These are phyloP conservation scores for Dasysyrphus tricinctus DNA, from an alignment of 2,888 invertebrate species.

Conservation along the genomic window DNA sequence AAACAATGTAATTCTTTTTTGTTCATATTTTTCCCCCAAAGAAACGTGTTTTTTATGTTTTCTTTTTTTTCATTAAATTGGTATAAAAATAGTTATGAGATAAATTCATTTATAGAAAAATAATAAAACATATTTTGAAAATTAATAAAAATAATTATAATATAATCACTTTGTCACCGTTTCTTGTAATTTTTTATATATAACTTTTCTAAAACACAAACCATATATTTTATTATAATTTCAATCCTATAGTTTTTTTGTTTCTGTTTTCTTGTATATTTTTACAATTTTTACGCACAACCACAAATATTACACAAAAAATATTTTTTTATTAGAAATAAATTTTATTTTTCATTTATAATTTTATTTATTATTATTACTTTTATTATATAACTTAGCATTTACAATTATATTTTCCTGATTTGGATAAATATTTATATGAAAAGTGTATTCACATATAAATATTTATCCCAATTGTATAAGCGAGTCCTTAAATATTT, in stretches of 20 bases:
- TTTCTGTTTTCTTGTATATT: conserved; percentile 44
- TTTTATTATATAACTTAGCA: conserved; percentile 42
- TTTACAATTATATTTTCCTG: conserved; percentile 37
- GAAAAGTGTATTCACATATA: conserved; percentile 23
- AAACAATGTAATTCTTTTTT: conserved; percentile 38
- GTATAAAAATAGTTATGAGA: conserved; percentile 69
- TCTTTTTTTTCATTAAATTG: conserved; percentile 44
- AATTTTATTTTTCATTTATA: conserved; percentile 27
- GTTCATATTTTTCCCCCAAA: conserved; percentile 10
- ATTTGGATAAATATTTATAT: conserved; percentile 46
- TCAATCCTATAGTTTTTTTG: conserved; percentile 49
- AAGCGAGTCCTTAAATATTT: conserved; percentile 1
- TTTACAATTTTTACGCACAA: conserved; percentile 73
- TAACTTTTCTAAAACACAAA: conserved; percentile 48
- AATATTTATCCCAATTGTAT: conserved; percentile 27
- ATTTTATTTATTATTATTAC: conserved; percentile 24
- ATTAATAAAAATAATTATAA: conserved; percentile 43
- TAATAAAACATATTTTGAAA: conserved; percentile 26
- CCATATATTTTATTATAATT: conserved; percentile 42
- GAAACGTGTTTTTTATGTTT: conserved; percentile 13
- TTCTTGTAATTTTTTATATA: background rate
- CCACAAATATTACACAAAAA: conserved; percentile 74
- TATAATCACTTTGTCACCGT: conserved; percentile 52
- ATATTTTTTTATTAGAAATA: conserved; percentile 50
- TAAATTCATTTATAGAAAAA: conserved; percentile 53